Conservation (phyloP, 2,888 invertebrate genomes). For the Oscheius sp. region DNA sequence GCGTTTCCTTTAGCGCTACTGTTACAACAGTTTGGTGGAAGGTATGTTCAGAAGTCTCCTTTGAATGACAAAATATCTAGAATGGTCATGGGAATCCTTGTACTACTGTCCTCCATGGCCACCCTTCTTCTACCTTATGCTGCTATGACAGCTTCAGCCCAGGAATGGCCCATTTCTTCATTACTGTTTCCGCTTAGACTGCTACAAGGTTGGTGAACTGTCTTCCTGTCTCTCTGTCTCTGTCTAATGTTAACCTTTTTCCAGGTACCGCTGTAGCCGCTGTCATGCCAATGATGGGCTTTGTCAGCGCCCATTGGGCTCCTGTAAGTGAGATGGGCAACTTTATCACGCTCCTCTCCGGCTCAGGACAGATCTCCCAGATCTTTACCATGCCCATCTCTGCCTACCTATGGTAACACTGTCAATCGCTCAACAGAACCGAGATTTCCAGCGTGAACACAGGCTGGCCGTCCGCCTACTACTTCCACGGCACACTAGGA, state of each 20-base stretch:
- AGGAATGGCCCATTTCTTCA: slow-evolving; percentile 29
- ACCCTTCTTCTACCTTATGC: slow-evolving; percentile 43
- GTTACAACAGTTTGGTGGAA: slow-evolving; percentile 39
- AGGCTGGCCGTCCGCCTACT: slow-evolving; percentile 58
- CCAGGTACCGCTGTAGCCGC: slow-evolving; percentile 52
- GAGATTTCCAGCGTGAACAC: slow-evolving; percentile 32
- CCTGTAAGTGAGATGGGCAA: slow-evolving; percentile 59
- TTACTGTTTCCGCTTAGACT: slow-evolving; percentile 27
- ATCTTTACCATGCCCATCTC: slow-evolving; percentile 61
- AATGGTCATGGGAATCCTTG: slow-evolving; percentile 42
- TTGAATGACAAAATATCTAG: slow-evolving; percentile 3
- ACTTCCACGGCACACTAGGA: slow-evolving; percentile 46
- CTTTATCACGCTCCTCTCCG: slow-evolving; percentile 58
- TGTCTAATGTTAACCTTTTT: background rate
- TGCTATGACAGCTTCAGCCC: slow-evolving; percentile 7
- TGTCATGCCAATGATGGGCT: slow-evolving; percentile 59
- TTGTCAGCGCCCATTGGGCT: slow-evolving; percentile 56
- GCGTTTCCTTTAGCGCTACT: slow-evolving; percentile 34
- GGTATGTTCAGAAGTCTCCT: slow-evolving; percentile 21
- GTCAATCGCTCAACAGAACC: too few species aligned
- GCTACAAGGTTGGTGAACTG: slow-evolving; percentile 9
- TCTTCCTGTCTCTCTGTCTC: background rate
- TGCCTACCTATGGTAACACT: slow-evolving; percentile 53
- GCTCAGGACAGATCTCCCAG: slow-evolving; percentile 56
- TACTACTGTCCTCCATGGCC: slow-evolving; percentile 46